Base-by-base conservation (phyloP, 2,797 vertebrate genomes). In the Menidia menidia region DNA sequence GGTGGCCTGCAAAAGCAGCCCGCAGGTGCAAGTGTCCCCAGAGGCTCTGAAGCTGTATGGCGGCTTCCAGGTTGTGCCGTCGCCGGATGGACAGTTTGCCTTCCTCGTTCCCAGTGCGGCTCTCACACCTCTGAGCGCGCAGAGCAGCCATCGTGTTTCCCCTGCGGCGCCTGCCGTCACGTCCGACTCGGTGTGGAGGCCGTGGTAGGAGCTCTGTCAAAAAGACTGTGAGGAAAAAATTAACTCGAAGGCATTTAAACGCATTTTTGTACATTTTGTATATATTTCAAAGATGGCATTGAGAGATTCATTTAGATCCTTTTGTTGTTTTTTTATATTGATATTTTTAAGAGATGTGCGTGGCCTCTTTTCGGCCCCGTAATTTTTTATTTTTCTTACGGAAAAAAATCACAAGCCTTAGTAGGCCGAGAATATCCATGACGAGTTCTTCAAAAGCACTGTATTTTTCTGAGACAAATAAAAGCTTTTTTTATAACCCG, bases 181-280 rank as follows among this genome's bases (percentile, higher is more conserved):
- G 0, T 93, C 94, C 0, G 97, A 98, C 90, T 97, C 96, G 0
- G 94, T 98, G 83, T 98, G 97, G 97, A 96, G 97, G 83, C 97
- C 97, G 0, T 98, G 97, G 97, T 96, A 95, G 95, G 85, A 83
- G 33, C 59, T 18, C 11, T 25, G 3, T 30, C 39, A 31, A 32
- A 6, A 9, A 54, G 52, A 45, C 55, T 53, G 18, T 16, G 39
- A 30, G 9, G 18, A 41, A 9, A 16, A 42, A 10, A 62, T 52
- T 60, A 58, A 61, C 75, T 85, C 80, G 76, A 59, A 52, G 51
- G 62, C 35, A 48, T 43, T 48, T 13, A 53, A 50, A 33, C 60
- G 42, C 60, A 72, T 83, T 85, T 87, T 72, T 87, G 82, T 90
- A 93, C 82, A 91, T 92, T 91, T 93, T 94, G 90, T 92, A 88